Evolutionary conservation across 2,113 vertebrate genomes (phyloP).

Genomic region (Phoenicopterus ruber): DNA sequence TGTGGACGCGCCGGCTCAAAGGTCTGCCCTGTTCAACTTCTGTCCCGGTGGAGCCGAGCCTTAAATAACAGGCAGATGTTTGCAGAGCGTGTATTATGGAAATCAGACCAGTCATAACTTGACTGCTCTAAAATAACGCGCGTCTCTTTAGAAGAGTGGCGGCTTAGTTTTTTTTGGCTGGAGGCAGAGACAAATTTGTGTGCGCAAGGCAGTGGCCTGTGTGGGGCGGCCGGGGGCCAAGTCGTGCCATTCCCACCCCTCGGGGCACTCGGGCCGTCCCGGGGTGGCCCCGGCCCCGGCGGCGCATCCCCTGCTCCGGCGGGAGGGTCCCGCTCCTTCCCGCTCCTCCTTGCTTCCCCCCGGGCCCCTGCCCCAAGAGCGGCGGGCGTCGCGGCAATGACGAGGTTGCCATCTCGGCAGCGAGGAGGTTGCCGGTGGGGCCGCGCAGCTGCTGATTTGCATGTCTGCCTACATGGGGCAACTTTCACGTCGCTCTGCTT

Average conservation of each 20-base stretch:
- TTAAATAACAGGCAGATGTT: constrained; percentile 61
- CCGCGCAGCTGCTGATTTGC: neutral
- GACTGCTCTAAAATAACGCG: constrained; percentile 9
- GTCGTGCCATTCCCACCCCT: neutral
- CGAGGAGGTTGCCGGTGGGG: neutral
- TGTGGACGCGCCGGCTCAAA: fast-evolving
- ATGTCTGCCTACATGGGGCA: neutral
- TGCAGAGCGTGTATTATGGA: constrained; percentile 23
- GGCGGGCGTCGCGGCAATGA: neutral
- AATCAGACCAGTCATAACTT: constrained; percentile 53
- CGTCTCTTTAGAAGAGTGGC: neutral
- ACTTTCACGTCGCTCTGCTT: neutral
- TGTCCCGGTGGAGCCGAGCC: neutral
- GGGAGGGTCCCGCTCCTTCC: neutral
- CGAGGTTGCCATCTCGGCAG: neutral
- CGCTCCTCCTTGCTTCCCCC: neutral
- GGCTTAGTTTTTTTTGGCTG: constrained; percentile 48
- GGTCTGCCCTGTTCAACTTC: neutral
- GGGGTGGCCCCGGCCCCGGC: neutral
- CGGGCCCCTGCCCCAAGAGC: neutral
- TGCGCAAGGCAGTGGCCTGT: constrained; percentile 13
- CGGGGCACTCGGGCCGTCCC: neutral
- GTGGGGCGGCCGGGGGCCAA: neutral
- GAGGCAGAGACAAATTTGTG: constrained; percentile 49
- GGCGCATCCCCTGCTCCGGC: neutral